Evolutionary conservation across 2,113 vertebrate genomes (phyloP).

Genomic region (western clawed frog (Xenopus tropicalis)): UCB_Xtro_10.0 CM004446.2:55859001-55859500

Average conservation of each 20-base stretch:
- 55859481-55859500: not conserved
- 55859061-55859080: constrained; percentile 35
- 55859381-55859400: constrained; percentile 52
- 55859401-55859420: constrained; percentile 48
- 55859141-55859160: constrained; percentile 25
- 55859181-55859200: constrained; percentile 45
- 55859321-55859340: constrained; percentile 55
- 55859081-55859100: constrained; percentile 34
- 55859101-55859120: constrained; percentile 24
- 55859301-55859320: constrained; percentile 52
- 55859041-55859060: constrained; percentile 17
- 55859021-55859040: constrained; percentile 16
- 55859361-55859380: constrained; percentile 56
- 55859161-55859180: constrained; percentile 40
- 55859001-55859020: too few species aligned
- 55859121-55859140: constrained; percentile 37
- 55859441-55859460: constrained; percentile 3
- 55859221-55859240: constrained; percentile 46
- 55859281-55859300: constrained; percentile 62
- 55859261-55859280: constrained; percentile 49
- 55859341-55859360: constrained; percentile 65
- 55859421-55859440: not conserved
- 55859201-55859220: constrained; percentile 36
- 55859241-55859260: constrained; percentile 40
- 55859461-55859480: not conserved